Conservation (phyloP, 2,113 vertebrate species). For the Engystomops pustulosus region DNA sequence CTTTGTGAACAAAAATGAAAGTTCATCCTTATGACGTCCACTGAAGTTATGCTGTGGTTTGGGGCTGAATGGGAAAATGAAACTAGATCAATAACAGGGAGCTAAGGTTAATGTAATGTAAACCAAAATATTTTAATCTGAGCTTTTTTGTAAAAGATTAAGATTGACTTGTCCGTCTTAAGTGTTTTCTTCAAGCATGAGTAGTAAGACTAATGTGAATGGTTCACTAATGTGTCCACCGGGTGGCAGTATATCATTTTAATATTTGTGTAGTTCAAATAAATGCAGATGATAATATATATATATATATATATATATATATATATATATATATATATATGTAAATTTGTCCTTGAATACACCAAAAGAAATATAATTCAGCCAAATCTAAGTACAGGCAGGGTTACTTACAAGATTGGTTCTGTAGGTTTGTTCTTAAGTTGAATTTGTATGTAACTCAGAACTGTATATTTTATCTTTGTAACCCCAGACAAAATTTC, state of each 20-base stretch:
- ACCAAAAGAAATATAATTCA: too few relatives aligned
- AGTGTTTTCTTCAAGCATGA: background rate
- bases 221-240: background rate
- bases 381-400: too few relatives aligned
- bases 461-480: too few relatives aligned
- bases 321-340: too few relatives aligned
- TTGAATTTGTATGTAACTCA: too few relatives aligned
- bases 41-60: constrained; percentile 16
- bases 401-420: too few relatives aligned
- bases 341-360: too few relatives aligned
- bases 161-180: background rate
- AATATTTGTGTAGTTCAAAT: background rate
- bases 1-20: background rate
- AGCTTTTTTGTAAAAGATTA: background rate
- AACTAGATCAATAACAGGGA: background rate
- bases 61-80: constrained; percentile 1
- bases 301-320: too few relatives aligned
- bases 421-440: too few relatives aligned
- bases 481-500: too few relatives aligned
- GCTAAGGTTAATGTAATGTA: background rate
- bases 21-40: constrained; percentile 32
- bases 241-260: background rate
- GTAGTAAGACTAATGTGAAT: background rate
- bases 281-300: background rate
- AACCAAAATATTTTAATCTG: background rate